Base-by-base conservation (phyloP, 2,888 invertebrate species). In the Drosophila histrio region DNA sequence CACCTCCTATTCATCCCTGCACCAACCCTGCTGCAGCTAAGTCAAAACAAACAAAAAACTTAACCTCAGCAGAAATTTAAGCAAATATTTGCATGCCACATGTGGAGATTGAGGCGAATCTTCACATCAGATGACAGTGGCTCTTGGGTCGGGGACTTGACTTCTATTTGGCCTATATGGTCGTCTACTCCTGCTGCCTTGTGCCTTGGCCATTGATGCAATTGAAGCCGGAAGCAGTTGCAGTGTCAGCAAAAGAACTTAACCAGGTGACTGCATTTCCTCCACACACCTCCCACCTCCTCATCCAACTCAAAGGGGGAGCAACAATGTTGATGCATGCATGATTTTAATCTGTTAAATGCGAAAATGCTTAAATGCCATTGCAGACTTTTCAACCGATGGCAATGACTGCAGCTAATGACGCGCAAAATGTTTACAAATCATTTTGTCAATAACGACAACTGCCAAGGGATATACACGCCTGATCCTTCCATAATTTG, bases 1-100 rank as follows among this genome's bases (percentile, higher is more conserved):
- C 11, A 43, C 22, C 32, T 44, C 41, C 22, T 44, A 46, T 41
- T 43, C 53, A n/a, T 4, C 15, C 22, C 11, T 11, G 9, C 28
- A 3, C 47, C 21, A 21, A 19, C 50, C 32, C 56, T 43, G 52
- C 50, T 56, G 52, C 41, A 58, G 65, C 60, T 52, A 46, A 65
- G 65, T 69, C 65, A 79, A 80, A 81, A 85, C 79, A 90, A 87
- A 84, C 86, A 85, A 77, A 75, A 87, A 86, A 89, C 88, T 89
- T 87, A 91, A 91, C 91, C 91, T 90, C 90, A 91, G 91, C 89
- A 90, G 89, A 89, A 85, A 89, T 88, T 89, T 86, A 86, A 87
- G 83, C 89, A 90, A 91, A 91, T 90, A 91, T 91, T 91, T 91
- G 87, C 84, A 79, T 82, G 76, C 79, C 85, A 76, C 71, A 70